phyloP scores from a whole-genome alignment of 2,113 vertebrate species.

The Gambusia holbrooki region DNA sequence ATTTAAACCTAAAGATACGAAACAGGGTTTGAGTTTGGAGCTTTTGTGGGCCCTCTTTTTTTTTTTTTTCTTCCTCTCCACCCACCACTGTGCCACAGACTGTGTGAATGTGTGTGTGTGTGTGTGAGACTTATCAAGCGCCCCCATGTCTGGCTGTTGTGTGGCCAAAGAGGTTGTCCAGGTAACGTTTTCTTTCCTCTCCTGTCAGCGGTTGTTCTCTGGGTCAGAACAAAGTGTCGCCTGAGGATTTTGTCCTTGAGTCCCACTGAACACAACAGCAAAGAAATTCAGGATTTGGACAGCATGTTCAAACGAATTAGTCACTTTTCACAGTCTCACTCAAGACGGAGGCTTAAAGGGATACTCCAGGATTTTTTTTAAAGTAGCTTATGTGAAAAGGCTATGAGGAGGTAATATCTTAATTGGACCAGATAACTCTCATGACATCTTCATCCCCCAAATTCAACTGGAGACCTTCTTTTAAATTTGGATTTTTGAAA shows the following conservation, averaged over 20 bases:
- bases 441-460: not conserved
- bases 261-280: conserved; percentile 5
- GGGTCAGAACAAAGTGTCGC: conserved; percentile 17
- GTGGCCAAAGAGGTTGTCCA: conserved; percentile 54
- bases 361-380: not conserved
- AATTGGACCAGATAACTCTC: not conserved
- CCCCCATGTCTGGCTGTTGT: conserved; percentile 38
- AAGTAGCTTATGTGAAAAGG: not conserved
- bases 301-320: not conserved
- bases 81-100: conserved; percentile 3
- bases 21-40: not conserved
- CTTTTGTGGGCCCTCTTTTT: not conserved
- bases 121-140: conserved; percentile 20
- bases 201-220: conserved; percentile 40
- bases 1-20: conserved; percentile 13
- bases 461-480: not conserved
- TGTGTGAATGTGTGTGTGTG: conserved; percentile 4
- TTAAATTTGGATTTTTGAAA: not conserved
- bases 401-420: not conserved
- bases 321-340: not conserved
- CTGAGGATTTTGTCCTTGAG: conserved; percentile 15
- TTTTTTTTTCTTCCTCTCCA: not conserved
- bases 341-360: not conserved
- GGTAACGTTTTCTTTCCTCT: conserved; percentile 59
- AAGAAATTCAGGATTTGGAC: conserved; percentile 8